Base-by-base conservation (phyloP, 2,888 invertebrate species). In the Phalera bucephala region DNA sequence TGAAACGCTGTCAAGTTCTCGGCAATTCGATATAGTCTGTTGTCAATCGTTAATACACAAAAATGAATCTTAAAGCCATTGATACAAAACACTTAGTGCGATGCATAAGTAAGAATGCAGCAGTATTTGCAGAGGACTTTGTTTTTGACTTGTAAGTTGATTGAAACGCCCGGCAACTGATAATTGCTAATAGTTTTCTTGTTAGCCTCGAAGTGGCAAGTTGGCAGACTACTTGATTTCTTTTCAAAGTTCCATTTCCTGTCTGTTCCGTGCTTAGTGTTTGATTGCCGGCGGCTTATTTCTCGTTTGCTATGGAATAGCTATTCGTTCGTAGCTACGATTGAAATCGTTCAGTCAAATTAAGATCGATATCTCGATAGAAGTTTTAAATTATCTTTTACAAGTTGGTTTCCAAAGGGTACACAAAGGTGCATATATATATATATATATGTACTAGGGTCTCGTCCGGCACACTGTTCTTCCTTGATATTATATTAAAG, bases 111-210 rank as follows among this genome's bases (percentile, higher is more conserved):
- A 56, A 45, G 26, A 40, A 49, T 40, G 54, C 48, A 39, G 37
- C 36, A 47, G 63, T 74, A 71, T 74, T 76, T 75, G 65, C 64
- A 3, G n/a, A 21, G 8, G 21, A 21, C 17, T 5, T 50, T 74
- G 72, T 76, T 81, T 77, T 73, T 72, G 66, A 78, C 72, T 82
- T 72, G 75, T 72, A 80, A 84, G 80, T 80, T 83, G 82, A 83
- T 83, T 83, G 82, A 84, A 84, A 80, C 72, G 76, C 78, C 50
- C 72, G 69, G 68, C 72, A 60, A 63, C 78, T 80, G 80, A 84
- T 85, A 84, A 85, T 85, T 81, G 79, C 78, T 83, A 78, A 82
- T 83, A 80, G 82, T 82, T 86, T 82, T 83, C 85, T 81, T 78
- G 84, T 86, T 86, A 83, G 64, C 69, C 71, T 64, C 61, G 57